phyloP scores from a whole-genome alignment of 2,888 invertebrate species.

The Muschampia plurimacula region DNA sequence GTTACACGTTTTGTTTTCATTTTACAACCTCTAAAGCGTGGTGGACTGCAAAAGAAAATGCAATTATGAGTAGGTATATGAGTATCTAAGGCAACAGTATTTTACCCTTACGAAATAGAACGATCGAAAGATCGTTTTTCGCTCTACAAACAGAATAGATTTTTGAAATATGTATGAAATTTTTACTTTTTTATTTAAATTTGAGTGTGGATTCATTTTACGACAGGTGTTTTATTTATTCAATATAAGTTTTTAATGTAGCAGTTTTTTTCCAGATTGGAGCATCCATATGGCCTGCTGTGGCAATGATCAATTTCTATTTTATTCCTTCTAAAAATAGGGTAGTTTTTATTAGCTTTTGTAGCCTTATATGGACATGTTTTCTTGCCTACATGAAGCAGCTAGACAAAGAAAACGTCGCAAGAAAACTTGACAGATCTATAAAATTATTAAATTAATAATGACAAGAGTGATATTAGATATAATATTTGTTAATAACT shows the following conservation, averaged over 20 bases:
- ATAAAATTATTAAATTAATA: slow-evolving; percentile 40
- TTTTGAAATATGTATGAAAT: no score
- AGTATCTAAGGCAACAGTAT: no score
- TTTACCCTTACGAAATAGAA: no score
- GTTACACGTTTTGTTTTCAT: no score
- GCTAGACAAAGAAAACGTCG: slow-evolving; percentile 68
- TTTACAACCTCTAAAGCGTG: no score
- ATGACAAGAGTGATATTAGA: not conserved
- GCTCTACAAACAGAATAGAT: no score
- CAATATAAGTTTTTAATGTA: not conserved
- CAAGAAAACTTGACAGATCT: slow-evolving; percentile 52
- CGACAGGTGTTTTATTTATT: not conserved
- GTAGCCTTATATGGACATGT: slow-evolving; percentile 92
- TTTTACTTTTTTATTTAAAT: no score
- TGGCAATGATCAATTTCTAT: slow-evolving; percentile 91
- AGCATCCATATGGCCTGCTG: slow-evolving; percentile 89
- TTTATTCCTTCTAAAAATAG: slow-evolving; percentile 90
- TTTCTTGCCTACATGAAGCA: slow-evolving; percentile 94
- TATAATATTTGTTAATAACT: no score
- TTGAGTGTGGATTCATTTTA: no score
- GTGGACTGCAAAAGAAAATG: no score
- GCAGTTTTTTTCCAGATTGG: slow-evolving; percentile 85
- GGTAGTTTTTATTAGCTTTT: slow-evolving; percentile 91
- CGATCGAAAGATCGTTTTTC: no score
- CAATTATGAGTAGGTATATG: no score